Base-by-base conservation (phyloP, 2,888 invertebrate genomes). In the Thymelicus lineola region DNA sequence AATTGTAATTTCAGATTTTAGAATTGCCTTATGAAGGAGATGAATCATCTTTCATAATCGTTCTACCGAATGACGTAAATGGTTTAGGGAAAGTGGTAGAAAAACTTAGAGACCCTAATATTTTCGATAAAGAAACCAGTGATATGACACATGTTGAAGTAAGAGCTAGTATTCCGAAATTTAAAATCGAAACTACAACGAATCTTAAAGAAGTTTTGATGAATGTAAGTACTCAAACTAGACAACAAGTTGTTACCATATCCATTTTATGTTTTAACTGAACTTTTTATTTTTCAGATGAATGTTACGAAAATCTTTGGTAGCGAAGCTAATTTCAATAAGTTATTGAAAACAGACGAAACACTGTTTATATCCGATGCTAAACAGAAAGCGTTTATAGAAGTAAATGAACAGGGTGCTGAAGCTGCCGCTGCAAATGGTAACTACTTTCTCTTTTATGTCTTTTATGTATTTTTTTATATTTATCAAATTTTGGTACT, bases 341-440 rank as follows among this genome's bases (percentile, higher is more conserved):
- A 95, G 17, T 93, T 98, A 62, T 84, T 96, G 17, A 88, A 94
- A 63, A 72, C 55, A 6, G 14, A 76, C 45, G 71, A 83, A 2
- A 80, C 80, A 7, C 83, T 98, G 20, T 87, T 78, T 66, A 94
- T 98, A n/a, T 95, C 94, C 76, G 94, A 95, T 74, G 96, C 96
- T 10, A 82, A 96, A 6, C 98, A 98, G 80, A 98, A 98, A 85
- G 96, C 97, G 4, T 97, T 96, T 79, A 96, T 98, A 78, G 97
- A 97, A 82, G 96, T 98, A 0, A 96, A 97, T 82, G 98, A 98
- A 85, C 96, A 97, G 82, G 98, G 98, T 0, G 96, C 97, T 12
- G 97, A 97, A 85, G 97, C 97, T 1, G 96, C 97, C 60, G 97
- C 97, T 46, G 97, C 96, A 28, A 97, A 97, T 75, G 96, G 97